Base-by-base conservation (phyloP, 2,113 vertebrate genomes). In the Salminus brasiliensis region DNA sequence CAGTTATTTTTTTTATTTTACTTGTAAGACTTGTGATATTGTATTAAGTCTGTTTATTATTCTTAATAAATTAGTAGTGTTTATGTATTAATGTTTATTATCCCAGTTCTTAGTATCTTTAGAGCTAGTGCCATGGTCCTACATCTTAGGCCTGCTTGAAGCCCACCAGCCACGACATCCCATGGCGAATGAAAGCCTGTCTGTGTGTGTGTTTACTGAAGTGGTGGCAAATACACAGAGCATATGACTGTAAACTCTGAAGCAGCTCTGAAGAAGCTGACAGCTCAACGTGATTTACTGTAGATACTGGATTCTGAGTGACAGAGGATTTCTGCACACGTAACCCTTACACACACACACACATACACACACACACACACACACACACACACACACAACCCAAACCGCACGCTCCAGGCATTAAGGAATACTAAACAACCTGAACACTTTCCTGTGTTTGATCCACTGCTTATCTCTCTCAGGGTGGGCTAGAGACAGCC, bases 361-460 rank as follows among this genome's bases (percentile, higher is more conserved):
- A 10, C 52, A 55, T n/a, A 10, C 52, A 23, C 47, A 49, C 18
- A 21, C 18, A 21, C 47, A 49, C 47, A 49, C 47, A 49, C 47
- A 49, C 47, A 49, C 47, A 2, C 18, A 21, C 15, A 49, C 18
- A 21, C 47, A 49, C 15, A 16, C 47, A 2, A 21, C 47, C 47
- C 52, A 55, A 55, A 55, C 5, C 52, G 52, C 23, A 55, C 52
- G 52, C 52, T 55, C 52, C 52, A 55, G 52, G 52, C 52, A 55
- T 55, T 55, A 55, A 55, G 52, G 52, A 55, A 55, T 55, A 25
- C 52, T 55, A 55, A 55, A 55, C 52, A 55, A 55, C 52, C 52
- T 55, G 52, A 55, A 55, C 52, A 55, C 52, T 55, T 55, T 55
- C 52, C 52, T 55, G 52, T 55, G 52, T 55, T 55, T 55, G 52